Evolutionary conservation across 1,140 invertebrate genomes (phyloP).

Genomic region (Apocrypta bakeri): DNA sequence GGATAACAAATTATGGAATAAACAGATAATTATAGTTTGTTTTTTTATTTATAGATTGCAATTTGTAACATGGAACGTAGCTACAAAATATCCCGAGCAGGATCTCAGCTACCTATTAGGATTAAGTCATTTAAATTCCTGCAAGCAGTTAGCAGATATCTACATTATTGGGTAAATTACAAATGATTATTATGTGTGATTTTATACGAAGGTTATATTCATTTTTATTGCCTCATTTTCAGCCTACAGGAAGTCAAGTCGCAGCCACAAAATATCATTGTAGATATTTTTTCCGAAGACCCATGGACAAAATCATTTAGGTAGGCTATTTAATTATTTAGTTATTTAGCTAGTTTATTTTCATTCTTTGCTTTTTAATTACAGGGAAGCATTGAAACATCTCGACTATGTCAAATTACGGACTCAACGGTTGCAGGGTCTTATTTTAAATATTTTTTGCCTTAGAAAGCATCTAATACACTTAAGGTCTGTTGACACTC

Average conservation of each 20-base stretch:
- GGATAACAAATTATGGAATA: background rate
- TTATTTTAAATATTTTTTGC: conserved; percentile 85
- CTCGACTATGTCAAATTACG: conserved; percentile 86
- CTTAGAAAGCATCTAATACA: conserved; percentile 85
- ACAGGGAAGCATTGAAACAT: conserved; percentile 80
- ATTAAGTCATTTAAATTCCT: conserved; percentile 76
- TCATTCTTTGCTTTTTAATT: conserved; percentile 54
- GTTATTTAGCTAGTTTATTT: background rate
- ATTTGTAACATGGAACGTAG: conserved; percentile 90
- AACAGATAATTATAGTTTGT: background rate
- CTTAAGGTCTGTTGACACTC: conserved; percentile 87
- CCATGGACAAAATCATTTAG: conserved; percentile 86
- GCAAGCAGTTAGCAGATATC: conserved; percentile 83
- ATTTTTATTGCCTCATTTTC: conserved; percentile 55
- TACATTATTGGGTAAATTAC: conserved; percentile 84
- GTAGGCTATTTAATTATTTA: conserved; percentile 59
- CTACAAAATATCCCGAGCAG: conserved; percentile 82
- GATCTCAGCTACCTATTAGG: conserved; percentile 82
- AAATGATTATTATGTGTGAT: conserved; percentile 22
- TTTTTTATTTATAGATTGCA: conserved; percentile 77
- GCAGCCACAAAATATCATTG: conserved; percentile 88
- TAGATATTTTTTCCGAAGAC: conserved; percentile 88
- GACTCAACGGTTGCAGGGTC: conserved; percentile 85
- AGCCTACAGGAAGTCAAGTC: conserved; percentile 94
- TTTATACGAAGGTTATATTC: conserved; percentile 3